phyloP scores from a whole-genome alignment of 2,113 vertebrate species.

The Cromileptes altivelis region DNA sequence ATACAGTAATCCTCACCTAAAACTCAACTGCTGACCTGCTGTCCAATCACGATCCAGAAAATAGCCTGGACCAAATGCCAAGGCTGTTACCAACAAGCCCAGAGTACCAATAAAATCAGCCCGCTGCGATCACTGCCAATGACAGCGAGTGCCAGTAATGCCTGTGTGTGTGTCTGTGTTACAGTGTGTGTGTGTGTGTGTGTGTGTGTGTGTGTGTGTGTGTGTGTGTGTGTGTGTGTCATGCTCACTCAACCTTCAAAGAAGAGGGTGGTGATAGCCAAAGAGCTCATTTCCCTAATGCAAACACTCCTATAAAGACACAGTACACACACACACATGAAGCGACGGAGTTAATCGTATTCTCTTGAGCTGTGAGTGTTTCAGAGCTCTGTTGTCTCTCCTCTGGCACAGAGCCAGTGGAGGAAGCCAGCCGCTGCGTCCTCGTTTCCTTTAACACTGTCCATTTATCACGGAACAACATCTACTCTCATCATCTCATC shows the following conservation, averaged over 20 bases:
- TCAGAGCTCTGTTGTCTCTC: slow-evolving; percentile 59
- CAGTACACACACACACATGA: slow-evolving; percentile 22
- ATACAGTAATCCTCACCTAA: slow-evolving; percentile 33
- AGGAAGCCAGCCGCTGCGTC: slow-evolving; percentile 40
- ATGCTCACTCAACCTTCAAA: slow-evolving; percentile 65
- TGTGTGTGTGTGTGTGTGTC: slow-evolving; percentile 35
- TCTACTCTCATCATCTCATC: slow-evolving; percentile 29
- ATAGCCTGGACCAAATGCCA: slow-evolving; percentile 23
- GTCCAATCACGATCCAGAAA: slow-evolving; percentile 42
- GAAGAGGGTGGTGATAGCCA: slow-evolving; percentile 49
- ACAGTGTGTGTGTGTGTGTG: slow-evolving; percentile 21
- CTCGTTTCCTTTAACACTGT: slow-evolving; percentile 42
- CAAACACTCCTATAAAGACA: slow-evolving; percentile 68
- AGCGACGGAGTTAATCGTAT: slow-evolving; percentile 68
- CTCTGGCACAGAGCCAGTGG: slow-evolving; percentile 58
- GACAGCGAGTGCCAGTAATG: slow-evolving; percentile 5
- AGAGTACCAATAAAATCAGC: slow-evolving; percentile 49
- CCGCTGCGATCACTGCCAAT: slow-evolving; percentile 42
- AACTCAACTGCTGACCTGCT: slow-evolving; percentile 7
- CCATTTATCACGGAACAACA: slow-evolving; percentile 40
- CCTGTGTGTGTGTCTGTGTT: slow-evolving; percentile 37
- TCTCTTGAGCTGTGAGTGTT: slow-evolving; percentile 63
- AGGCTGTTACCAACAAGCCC: slow-evolving; percentile 29
- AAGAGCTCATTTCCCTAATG: slow-evolving; percentile 74
- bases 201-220: slow-evolving; percentile 24